Conservation (phyloP, 2,113 vertebrate genomes). For the Spermophilus dauricus region DNA sequence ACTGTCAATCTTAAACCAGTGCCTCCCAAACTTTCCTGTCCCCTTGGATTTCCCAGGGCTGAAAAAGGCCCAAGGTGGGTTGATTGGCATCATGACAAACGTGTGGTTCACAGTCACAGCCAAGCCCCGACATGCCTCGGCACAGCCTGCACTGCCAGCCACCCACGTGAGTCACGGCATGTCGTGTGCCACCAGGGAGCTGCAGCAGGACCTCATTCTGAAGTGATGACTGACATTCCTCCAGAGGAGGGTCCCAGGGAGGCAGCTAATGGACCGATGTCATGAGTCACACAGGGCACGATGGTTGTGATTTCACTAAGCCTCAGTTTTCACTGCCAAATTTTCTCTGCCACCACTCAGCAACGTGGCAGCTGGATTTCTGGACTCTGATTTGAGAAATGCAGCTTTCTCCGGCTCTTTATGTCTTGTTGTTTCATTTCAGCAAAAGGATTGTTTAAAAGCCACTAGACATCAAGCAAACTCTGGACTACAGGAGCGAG, state of each 20-base stretch:
- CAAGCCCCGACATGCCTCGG: neutral
- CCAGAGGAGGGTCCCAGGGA: neutral
- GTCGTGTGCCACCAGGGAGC: too few species aligned
- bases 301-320: constrained; percentile 1
- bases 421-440: neutral
- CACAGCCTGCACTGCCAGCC: too few species aligned
- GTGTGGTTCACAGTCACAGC: neutral
- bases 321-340: neutral
- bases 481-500: neutral
- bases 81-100: neutral
- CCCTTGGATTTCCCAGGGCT: neutral
- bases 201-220: neutral
- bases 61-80: neutral
- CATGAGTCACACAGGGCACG: neutral
- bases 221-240: neutral
- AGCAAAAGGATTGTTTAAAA: neutral
- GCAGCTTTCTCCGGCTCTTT: neutral
- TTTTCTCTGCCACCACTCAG: neutral
- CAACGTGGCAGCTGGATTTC: neutral
- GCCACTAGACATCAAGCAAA: neutral
- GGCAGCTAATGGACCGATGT: neutral
- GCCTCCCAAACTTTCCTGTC: neutral
- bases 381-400: neutral
- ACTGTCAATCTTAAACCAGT: neutral
- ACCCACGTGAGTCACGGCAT: neutral